phyloP scores from a whole-genome alignment of 2,113 vertebrate genomes.

The Strix aluco region DNA sequence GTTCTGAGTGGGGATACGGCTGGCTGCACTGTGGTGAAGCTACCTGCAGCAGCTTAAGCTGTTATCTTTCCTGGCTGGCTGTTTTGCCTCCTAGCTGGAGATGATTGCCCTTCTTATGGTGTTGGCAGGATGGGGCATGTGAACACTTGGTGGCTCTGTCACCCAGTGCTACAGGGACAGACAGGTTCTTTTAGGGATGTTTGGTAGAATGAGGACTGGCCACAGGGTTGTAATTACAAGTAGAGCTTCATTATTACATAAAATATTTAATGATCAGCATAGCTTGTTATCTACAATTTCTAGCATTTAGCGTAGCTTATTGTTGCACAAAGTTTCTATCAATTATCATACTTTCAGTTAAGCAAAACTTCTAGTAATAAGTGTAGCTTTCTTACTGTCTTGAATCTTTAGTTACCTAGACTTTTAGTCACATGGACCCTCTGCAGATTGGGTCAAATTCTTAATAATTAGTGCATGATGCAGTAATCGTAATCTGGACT shows the following conservation, averaged over 20 bases:
- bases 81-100: neutral
- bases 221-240: neutral
- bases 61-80: neutral
- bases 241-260: neutral
- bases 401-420: neutral
- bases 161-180: neutral
- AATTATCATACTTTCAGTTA: neutral
- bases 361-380: neutral
- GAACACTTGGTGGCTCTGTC: constrained; percentile 40
- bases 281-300: neutral
- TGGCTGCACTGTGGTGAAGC: neutral
- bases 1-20: neutral
- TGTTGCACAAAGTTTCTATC: neutral
- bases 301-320: neutral
- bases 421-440: neutral
- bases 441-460: neutral
- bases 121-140: neutral
- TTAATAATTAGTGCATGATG: neutral
- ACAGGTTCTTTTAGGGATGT: neutral
- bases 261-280: neutral
- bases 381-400: neutral
- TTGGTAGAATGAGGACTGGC: neutral
- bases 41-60: constrained; percentile 40
- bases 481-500: neutral
- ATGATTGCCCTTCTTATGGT: neutral